A percentile compares a stretch with the other conserved stretches of the same genome.
Evolutionary conservation across 2,113 vertebrate species (phyloP).

Genomic region (Thamnophis sirtalis): DNA sequence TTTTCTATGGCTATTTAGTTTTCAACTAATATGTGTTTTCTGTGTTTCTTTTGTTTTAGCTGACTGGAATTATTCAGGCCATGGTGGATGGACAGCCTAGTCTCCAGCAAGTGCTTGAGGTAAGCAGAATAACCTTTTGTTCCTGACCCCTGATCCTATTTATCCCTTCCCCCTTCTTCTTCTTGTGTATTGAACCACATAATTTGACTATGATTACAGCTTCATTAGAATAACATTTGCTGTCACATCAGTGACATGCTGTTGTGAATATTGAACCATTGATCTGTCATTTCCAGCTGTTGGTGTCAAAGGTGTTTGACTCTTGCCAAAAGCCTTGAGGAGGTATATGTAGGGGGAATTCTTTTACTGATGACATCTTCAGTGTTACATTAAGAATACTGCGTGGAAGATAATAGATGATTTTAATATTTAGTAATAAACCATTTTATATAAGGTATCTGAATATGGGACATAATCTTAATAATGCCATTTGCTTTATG

Average conservation of each 20-base stretch:
- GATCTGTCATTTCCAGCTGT: slow-evolving; percentile 82
- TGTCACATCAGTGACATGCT: slow-evolving; percentile 73
- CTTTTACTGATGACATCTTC: slow-evolving; percentile 39
- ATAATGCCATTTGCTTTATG: slow-evolving; percentile 60
- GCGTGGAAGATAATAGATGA: slow-evolving; percentile 45
- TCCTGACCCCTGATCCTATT: slow-evolving; percentile 65
- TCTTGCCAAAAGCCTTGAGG: slow-evolving; percentile 49
- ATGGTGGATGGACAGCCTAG: slow-evolving; percentile 82
- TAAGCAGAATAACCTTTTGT: slow-evolving; percentile 75
- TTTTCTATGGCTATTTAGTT: slow-evolving; percentile 24
- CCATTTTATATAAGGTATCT: slow-evolving; percentile 40
- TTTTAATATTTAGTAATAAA: slow-evolving; percentile 54
- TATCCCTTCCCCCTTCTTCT: slow-evolving; percentile 50
- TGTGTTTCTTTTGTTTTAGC: slow-evolving; percentile 70
- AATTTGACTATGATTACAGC: slow-evolving; percentile 79
- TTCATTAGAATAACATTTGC: slow-evolving; percentile 80
- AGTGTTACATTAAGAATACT: slow-evolving; percentile 33
- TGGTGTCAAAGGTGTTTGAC: slow-evolving; percentile 70
- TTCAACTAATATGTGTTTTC: slow-evolving; percentile 39
- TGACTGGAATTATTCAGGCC: slow-evolving; percentile 81
- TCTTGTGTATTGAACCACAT: slow-evolving; percentile 68
- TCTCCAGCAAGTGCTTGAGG: slow-evolving; percentile 81
- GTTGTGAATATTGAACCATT: slow-evolving; percentile 77
- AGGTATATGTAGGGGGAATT: slow-evolving; percentile 24
- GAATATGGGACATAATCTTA: slow-evolving; percentile 40